phyloP scores from a whole-genome alignment of 2,113 vertebrate species.

The Apeltes quadracus region DNA sequence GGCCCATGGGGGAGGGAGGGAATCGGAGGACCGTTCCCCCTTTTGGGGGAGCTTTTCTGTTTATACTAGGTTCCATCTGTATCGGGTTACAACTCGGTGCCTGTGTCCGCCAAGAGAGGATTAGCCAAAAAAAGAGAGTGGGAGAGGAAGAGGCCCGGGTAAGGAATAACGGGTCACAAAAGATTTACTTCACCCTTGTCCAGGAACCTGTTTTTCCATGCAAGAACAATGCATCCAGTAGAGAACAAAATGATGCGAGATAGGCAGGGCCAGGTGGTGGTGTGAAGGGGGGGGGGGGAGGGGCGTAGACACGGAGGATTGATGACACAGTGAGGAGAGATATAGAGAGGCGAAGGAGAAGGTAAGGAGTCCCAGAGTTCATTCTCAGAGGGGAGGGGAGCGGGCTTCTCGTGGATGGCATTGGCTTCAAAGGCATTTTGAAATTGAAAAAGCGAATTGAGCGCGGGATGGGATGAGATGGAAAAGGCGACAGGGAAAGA shows the following conservation, averaged over 20 bases:
- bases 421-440: conserved; percentile 71
- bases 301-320: conserved; percentile 50
- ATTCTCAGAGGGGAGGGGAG: conserved; percentile 51
- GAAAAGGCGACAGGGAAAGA: conserved; percentile 35
- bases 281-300: conserved; percentile 19
- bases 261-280: conserved; percentile 51
- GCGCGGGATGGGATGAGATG: conserved; percentile 61
- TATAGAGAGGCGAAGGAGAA: conserved; percentile 52
- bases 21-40: conserved; percentile 33
- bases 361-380: conserved; percentile 60
- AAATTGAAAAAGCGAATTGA: conserved; percentile 75
- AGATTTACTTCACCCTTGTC: conserved; percentile 75
- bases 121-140: conserved; percentile 52
- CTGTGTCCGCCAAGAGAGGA: conserved; percentile 49
- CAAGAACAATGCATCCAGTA: conserved; percentile 64
- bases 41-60: conserved; percentile 66
- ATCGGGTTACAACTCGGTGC: conserved; percentile 70
- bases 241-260: conserved; percentile 55
- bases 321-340: conserved; percentile 69
- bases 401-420: conserved; percentile 42
- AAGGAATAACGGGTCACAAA: conserved; percentile 71
- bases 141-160: conserved; percentile 47
- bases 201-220: conserved; percentile 72
- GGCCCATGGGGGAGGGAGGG: conserved; percentile 32
- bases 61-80: conserved; percentile 72